Conservation (phyloP, 2,797 vertebrate species). For the Spatula clypeata region DNA sequence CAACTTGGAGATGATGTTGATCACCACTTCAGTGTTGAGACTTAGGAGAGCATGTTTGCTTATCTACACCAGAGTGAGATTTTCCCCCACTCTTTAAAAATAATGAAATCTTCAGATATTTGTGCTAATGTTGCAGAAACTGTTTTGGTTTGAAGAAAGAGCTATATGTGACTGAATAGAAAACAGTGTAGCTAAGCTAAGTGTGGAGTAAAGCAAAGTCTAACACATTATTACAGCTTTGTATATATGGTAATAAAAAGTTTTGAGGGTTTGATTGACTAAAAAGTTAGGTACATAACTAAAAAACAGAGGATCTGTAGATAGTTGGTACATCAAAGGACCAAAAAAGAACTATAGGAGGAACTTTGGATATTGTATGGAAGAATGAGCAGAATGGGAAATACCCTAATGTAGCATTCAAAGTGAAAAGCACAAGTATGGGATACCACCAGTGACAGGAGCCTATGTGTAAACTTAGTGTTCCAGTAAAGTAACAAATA, state of each 20-base stretch:
- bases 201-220: background rate
- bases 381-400: background rate
- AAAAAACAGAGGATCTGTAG: background rate
- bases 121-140: background rate
- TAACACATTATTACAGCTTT: background rate
- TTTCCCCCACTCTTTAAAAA: background rate
- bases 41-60: background rate
- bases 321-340: background rate
- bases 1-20: background rate
- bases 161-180: background rate
- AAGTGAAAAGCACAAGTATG: background rate
- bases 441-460: background rate
- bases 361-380: background rate
- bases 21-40: background rate
- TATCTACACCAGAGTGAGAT: background rate
- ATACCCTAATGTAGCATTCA: background rate
- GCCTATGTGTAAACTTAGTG: background rate
- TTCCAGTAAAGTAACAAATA: background rate
- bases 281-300: background rate
- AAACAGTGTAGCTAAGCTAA: background rate
- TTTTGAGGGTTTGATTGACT: background rate
- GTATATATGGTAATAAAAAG: background rate
- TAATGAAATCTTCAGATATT: background rate
- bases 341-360: background rate
- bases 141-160: background rate